phyloP scores from a whole-genome alignment of 2,113 vertebrate species.

The Crotalus tigris region DNA sequence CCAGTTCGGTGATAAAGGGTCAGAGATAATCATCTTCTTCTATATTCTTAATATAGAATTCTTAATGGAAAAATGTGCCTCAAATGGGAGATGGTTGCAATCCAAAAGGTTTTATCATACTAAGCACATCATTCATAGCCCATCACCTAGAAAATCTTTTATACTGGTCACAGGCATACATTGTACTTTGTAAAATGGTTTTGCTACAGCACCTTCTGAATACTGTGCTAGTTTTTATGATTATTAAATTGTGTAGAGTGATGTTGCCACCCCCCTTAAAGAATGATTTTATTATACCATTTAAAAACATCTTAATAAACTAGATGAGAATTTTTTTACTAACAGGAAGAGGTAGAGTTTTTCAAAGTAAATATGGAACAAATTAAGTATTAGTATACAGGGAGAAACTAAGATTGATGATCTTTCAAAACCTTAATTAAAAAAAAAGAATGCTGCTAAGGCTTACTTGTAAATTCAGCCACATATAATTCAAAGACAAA shows the following conservation, averaged over 20 bases:
- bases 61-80: slow-evolving; percentile 39
- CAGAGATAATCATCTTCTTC: slow-evolving; percentile 8
- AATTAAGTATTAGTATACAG: slow-evolving; percentile 49
- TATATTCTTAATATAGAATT: slow-evolving; percentile 40
- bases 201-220: not conserved
- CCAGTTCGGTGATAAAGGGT: slow-evolving; percentile 20
- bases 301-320: slow-evolving; percentile 47
- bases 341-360: slow-evolving; percentile 32
- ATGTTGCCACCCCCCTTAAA: not conserved
- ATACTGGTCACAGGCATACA: not conserved
- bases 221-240: slow-evolving; percentile 14
- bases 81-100: not conserved
- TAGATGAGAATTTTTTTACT: slow-evolving; percentile 42
- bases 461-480: slow-evolving; percentile 52
- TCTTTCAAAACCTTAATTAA: slow-evolving; percentile 67
- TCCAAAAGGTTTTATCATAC: slow-evolving; percentile 1
- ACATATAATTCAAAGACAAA: slow-evolving; percentile 62
- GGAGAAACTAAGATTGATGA: slow-evolving; percentile 63
- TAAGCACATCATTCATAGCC: not conserved
- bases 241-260: slow-evolving; percentile 27
- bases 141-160: not conserved
- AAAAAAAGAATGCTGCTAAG: slow-evolving; percentile 51
- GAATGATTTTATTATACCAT: slow-evolving; percentile 31
- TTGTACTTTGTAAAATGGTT: slow-evolving; percentile 21
- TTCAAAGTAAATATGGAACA: slow-evolving; percentile 53